Evolutionary conservation across 2,888 invertebrate genomes (phyloP).

Genomic region (Bellardia bayeri): DNA sequence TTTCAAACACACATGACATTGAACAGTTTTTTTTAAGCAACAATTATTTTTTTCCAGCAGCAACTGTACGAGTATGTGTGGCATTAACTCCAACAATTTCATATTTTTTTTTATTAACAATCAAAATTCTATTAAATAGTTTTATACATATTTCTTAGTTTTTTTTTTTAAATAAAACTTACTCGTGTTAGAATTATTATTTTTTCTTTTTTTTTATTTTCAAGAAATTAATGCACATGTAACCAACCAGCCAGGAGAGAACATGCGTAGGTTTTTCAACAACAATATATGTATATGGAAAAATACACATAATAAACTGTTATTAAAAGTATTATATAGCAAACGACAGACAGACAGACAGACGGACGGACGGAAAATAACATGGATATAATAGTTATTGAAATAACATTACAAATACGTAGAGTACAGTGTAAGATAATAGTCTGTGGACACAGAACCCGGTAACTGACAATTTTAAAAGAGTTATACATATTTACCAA

Average conservation of each 20-base stretch:
- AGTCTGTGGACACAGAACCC: too few relatives aligned
- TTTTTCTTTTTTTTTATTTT: neutral
- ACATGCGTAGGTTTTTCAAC: constrained; percentile 49
- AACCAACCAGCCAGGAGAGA: neutral
- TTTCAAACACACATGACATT: constrained; percentile 23
- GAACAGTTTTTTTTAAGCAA: constrained; percentile 1
- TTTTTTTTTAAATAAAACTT: neutral
- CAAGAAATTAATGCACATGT: constrained; percentile 32
- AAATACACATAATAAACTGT: constrained; percentile 15
- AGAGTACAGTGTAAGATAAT: too few relatives aligned
- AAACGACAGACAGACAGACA: neutral
- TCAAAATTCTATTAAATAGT: constrained; percentile 17
- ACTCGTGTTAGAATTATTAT: neutral
- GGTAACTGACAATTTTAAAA: too few relatives aligned
- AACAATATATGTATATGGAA: neutral
- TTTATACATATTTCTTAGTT: neutral
- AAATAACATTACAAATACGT: neutral
- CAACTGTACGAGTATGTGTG: neutral
- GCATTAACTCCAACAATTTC: constrained; percentile 16
- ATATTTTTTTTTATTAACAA: constrained; percentile 18
- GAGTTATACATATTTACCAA: too few relatives aligned
- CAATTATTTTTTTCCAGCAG: neutral
- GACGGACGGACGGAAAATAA: neutral
- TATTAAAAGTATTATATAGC: constrained; percentile 16
- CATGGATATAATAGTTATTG: neutral